These are phyloP conservation scores for Hemiscyllium ocellatum DNA, from an alignment of 2,113 vertebrate genomes.

Conservation along the genomic window DNA sequence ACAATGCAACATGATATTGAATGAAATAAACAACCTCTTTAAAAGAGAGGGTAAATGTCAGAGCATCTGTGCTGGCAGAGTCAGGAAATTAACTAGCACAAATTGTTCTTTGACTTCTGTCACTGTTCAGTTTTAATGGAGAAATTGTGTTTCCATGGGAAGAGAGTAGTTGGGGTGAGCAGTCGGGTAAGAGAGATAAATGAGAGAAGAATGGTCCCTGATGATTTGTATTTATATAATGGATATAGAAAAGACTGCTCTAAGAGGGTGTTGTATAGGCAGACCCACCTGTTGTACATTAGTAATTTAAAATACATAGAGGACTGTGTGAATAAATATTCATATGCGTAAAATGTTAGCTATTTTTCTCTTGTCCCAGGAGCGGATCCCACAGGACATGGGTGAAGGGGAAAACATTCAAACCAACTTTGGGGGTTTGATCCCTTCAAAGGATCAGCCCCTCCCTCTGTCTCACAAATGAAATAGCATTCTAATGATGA, in stretches of 20 bases:
- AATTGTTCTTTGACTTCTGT: neutral
- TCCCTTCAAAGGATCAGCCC: neutral
- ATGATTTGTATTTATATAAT: slow-evolving; percentile 19
- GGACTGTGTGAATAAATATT: slow-evolving; percentile 22
- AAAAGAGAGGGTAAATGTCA: neutral
- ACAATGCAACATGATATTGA: neutral
- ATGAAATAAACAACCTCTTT: neutral
- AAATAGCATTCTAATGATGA: neutral
- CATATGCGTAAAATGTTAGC: neutral
- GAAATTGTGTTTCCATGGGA: neutral
- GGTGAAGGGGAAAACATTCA: neutral
- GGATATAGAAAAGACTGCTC: neutral
- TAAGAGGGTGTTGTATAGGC: slow-evolving; percentile 1
- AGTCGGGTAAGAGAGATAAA: neutral
- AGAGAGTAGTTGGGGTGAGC: neutral
- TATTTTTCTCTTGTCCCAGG: neutral
- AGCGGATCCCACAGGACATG: neutral
- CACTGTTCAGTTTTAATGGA: neutral
- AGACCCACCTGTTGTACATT: neutral
- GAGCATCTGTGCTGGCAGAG: neutral
- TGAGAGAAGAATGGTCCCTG: neutral
- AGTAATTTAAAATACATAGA: neutral
- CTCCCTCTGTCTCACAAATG: neutral
- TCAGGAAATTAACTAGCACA: neutral
- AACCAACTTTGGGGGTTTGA: neutral